Evolutionary conservation across 2,113 vertebrate genomes (phyloP).

Genomic region (Nematolebias whitei): DNA sequence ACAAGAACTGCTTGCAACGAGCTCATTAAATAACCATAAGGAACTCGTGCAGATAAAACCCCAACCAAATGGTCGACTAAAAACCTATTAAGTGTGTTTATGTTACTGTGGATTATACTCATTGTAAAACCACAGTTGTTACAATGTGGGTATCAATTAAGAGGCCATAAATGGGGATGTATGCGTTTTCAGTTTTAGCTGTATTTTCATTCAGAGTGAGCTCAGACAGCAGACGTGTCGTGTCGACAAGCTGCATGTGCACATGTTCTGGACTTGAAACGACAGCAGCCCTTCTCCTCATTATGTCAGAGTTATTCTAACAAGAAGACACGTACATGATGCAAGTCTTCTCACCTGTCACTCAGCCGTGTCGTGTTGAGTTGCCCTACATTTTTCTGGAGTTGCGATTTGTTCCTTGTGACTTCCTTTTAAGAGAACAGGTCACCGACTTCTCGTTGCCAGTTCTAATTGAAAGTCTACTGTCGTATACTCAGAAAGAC

Average conservation of each 20-base stretch:
- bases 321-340: constrained; percentile 22
- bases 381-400: background rate
- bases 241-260: constrained; percentile 16
- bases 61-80: constrained; percentile 47
- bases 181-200: constrained; percentile 32
- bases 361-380: constrained; percentile 28
- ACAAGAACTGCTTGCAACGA: constrained; percentile 38
- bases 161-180: constrained; percentile 37
- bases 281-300: constrained; percentile 14
- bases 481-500: constrained; percentile 7
- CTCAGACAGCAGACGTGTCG: constrained; percentile 37
- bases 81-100: constrained; percentile 57
- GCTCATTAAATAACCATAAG: constrained; percentile 56
- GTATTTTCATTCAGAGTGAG: constrained; percentile 19
- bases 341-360: constrained; percentile 26
- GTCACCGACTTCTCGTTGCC: constrained; percentile 15
- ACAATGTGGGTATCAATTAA: constrained; percentile 51
- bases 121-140: constrained; percentile 51
- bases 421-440: constrained; percentile 15
- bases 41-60: constrained; percentile 35
- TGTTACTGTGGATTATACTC: constrained; percentile 47
- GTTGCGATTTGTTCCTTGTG: constrained; percentile 16
- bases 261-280: constrained; percentile 21
- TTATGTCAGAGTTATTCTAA: constrained; percentile 41
- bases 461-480: constrained; percentile 1